These are phyloP conservation scores for Shinisaurus crocodilurus DNA, from an alignment of 2,113 vertebrate genomes.

Conservation along the genomic window DNA sequence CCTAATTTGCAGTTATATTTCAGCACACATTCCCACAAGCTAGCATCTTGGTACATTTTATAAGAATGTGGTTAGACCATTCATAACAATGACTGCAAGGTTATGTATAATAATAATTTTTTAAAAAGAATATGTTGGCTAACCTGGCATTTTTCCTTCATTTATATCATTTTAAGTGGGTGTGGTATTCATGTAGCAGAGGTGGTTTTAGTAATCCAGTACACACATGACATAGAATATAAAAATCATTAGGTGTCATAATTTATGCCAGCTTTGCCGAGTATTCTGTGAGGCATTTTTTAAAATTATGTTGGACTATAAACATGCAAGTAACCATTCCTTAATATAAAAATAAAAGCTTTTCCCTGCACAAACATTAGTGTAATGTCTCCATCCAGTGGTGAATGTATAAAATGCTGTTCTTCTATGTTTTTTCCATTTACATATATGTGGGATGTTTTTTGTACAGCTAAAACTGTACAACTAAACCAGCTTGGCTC, in stretches of 20 bases:
- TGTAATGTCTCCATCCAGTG: slow-evolving; percentile 71
- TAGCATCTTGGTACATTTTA: not conserved
- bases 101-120: not conserved
- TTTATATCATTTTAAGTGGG: not conserved
- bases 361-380: slow-evolving; percentile 28
- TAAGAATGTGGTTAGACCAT: not conserved
- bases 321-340: not conserved
- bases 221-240: slow-evolving; percentile 19
- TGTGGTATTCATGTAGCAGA: not conserved
- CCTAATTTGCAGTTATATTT: not conserved
- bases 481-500: not conserved
- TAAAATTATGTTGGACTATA: not conserved
- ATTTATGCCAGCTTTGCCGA: slow-evolving; percentile 25
- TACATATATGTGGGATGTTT: not conserved
- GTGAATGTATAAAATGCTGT: slow-evolving; percentile 43
- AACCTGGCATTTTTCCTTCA: not conserved
- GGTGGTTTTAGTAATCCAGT: slow-evolving; percentile 6
- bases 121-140: not conserved
- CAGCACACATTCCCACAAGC: not conserved
- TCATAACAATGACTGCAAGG: not conserved
- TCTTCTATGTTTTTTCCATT: not conserved
- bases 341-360: not conserved
- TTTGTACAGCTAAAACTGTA: not conserved
- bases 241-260: slow-evolving; percentile 9
- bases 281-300: slow-evolving; percentile 30